Percentiles rank a stretch among this genome's conserved stretches.
Evolutionary conservation across 2,888 invertebrate genomes (phyloP).

Genomic region (Gymnosoma rotundatum): DNA sequence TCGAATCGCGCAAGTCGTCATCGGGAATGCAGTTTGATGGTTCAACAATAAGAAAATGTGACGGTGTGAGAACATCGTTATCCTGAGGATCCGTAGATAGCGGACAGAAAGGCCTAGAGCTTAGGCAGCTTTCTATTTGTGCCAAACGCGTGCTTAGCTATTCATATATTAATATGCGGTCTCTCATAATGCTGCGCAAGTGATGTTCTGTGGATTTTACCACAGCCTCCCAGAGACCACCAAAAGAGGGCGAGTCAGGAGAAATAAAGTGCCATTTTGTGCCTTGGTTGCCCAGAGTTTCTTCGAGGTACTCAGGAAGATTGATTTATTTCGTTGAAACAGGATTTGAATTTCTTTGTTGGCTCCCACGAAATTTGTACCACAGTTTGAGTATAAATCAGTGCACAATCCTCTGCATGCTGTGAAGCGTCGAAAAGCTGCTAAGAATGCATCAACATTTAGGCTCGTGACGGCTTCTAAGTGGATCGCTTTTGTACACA

Average conservation of each 20-base stretch:
- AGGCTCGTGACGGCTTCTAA: neutral
- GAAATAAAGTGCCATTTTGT: no score
- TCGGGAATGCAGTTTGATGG: slow-evolving; percentile 38
- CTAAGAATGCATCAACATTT: neutral
- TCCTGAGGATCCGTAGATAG: neutral
- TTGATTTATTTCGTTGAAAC: no score
- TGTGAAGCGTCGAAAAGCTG: neutral
- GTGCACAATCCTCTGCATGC: no score
- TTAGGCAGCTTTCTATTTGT: neutral
- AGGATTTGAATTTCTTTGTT: no score
- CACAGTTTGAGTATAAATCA: no score
- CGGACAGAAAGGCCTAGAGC: neutral
- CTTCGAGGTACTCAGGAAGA: no score
- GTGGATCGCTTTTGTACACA: neutral
- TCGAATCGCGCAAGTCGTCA: slow-evolving; percentile 5
- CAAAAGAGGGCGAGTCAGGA: no score
- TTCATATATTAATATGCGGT: neutral
- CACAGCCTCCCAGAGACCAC: no score
- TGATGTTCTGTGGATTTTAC: neutral
- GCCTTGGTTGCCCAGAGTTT: no score
- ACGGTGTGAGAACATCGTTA: slow-evolving; percentile 6
- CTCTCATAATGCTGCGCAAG: neutral
- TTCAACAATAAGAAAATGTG: slow-evolving; percentile 53
- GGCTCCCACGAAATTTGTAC: no score
- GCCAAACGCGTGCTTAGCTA: neutral